phyloP scores from a whole-genome alignment of 92 coral and sea anemone species.

The Epizoanthus stellaris region DNA sequence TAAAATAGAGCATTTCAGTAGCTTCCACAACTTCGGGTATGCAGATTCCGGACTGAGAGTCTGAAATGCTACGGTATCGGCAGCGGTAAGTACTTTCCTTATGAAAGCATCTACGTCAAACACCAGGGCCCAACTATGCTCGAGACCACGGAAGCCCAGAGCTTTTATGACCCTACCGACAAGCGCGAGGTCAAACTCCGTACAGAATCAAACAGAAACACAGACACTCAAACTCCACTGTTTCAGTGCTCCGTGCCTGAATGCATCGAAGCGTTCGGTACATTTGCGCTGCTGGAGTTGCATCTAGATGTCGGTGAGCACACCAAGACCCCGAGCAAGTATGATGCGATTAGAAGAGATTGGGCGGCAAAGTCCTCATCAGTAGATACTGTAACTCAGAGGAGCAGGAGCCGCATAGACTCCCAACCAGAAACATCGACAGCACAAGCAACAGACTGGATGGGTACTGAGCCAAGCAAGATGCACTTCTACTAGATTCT shows the following conservation, averaged over 20 bases:
- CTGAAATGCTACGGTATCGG: slow-evolving; percentile 78
- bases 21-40: slow-evolving; percentile 67
- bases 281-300: too few species aligned
- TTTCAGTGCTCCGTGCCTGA: slow-evolving; percentile 68
- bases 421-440: not conserved
- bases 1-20: slow-evolving; percentile 57
- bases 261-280: slow-evolving; percentile 63
- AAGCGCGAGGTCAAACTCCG: slow-evolving; percentile 51
- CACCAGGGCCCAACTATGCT: slow-evolving; percentile 70
- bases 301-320: too few species aligned
- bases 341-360: slow-evolving; percentile 69
- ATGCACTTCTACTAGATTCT: slow-evolving; percentile 57
- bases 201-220: slow-evolving; percentile 9
- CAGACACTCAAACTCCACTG: slow-evolving; percentile 44
- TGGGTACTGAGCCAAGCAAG: slow-evolving; percentile 73
- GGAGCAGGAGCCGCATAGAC: slow-evolving; percentile 3
- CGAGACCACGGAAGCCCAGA: slow-evolving; percentile 50
- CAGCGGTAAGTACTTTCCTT: slow-evolving; percentile 59
- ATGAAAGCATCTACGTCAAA: slow-evolving; percentile 31
- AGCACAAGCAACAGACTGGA: slow-evolving; percentile 61
- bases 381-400: slow-evolving; percentile 43
- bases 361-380: slow-evolving; percentile 74
- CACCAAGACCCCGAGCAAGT: slow-evolving; percentile 53
- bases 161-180: too few species aligned
- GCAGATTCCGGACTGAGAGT: slow-evolving; percentile 66